Evolutionary conservation across 2,888 invertebrate genomes (phyloP).

Genomic region (Adelphocoris suturalis): DNA sequence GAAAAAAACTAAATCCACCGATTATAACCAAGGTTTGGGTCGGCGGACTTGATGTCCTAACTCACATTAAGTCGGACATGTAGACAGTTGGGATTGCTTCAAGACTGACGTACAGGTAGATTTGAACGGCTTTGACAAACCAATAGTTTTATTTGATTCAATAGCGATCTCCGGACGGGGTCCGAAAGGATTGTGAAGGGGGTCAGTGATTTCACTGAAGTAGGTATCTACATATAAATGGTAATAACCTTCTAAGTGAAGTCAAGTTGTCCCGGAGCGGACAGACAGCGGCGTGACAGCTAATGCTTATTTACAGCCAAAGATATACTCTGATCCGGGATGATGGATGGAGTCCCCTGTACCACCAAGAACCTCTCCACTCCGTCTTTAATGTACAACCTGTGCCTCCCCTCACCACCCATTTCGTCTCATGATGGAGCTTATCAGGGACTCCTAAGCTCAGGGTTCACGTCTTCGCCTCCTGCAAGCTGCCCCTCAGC

Average conservation of each 20-base stretch:
- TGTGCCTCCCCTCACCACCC: neutral
- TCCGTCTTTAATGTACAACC: too few species aligned
- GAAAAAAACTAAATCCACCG: too few species aligned
- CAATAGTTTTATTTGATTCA: constrained; percentile 43
- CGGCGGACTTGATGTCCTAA: neutral
- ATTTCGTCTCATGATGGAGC: neutral
- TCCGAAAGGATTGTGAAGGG: neutral
- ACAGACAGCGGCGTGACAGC: constrained; percentile 36
- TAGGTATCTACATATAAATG: constrained; percentile 51
- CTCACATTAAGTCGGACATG: constrained; percentile 13
- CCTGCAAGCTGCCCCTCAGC: neutral
- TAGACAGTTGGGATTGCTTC: neutral
- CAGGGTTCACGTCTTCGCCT: neutral
- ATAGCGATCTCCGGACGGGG: neutral
- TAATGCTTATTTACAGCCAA: constrained; percentile 65
- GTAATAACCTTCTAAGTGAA: constrained; percentile 56
- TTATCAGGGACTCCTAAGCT: neutral
- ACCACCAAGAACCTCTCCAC: neutral
- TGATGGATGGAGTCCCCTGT: constrained; percentile 51
- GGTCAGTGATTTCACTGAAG: constrained; percentile 56
- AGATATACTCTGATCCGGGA: constrained; percentile 58
- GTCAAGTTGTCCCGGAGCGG: constrained; percentile 40
- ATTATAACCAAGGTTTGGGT: neutral
- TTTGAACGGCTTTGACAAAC: neutral
- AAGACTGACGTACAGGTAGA: neutral